A percentile compares a stretch with the other conserved stretches of the same genome.
Evolutionary conservation across 2,888 invertebrate genomes (phyloP).

Genomic region (Lymantria monacha): DNA sequence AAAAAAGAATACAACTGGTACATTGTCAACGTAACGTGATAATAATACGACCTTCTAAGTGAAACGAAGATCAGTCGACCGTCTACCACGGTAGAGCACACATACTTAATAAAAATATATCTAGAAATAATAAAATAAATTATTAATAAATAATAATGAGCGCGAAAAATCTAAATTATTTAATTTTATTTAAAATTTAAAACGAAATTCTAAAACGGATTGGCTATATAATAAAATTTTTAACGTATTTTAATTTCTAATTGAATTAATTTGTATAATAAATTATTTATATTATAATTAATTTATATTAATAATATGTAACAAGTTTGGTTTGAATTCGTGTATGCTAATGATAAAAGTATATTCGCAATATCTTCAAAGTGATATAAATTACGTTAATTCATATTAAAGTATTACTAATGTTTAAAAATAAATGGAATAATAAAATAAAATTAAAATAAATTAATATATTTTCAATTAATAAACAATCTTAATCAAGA

Average conservation of each 20-base stretch:
- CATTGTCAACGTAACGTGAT: too few relatives aligned
- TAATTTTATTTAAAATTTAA: neutral
- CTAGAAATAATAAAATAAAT: neutral
- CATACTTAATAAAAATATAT: constrained; percentile 1
- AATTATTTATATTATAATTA: neutral
- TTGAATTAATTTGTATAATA: neutral
- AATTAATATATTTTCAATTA: neutral
- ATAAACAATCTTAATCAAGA: constrained; percentile 1
- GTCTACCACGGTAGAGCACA: neutral
- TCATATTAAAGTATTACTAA: neutral
- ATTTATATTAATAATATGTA: neutral
- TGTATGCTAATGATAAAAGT: too few relatives aligned
- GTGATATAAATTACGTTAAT: neutral
- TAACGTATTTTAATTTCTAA: neutral
- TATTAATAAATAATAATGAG: neutral
- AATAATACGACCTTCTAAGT: constrained; percentile 2
- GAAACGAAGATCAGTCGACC: constrained; percentile 4
- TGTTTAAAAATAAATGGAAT: neutral
- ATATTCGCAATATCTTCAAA: too few relatives aligned
- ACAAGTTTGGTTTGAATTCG: neutral
- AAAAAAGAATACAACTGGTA: too few relatives aligned
- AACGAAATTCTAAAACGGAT: neutral
- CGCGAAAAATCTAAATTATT: neutral
- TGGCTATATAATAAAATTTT: neutral
- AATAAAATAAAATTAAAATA: neutral